Evolutionary conservation across 2,797 vertebrate genomes (phyloP).

Genomic region (Agapornis canus): DNA sequence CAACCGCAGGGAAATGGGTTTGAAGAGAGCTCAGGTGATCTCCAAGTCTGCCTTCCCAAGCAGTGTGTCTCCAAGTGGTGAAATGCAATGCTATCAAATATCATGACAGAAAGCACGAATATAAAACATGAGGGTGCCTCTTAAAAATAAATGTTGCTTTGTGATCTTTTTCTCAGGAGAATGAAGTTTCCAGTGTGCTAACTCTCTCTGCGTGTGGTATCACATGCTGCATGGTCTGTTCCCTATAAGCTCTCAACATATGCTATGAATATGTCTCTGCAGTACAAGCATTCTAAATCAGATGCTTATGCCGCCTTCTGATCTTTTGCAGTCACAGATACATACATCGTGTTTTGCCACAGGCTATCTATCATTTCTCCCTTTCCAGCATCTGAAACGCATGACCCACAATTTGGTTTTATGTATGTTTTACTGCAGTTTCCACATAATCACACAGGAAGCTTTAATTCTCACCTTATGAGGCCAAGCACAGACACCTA

Average conservation of each 20-base stretch:
- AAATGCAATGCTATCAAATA: constrained; percentile 11
- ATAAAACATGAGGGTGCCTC: constrained; percentile 37
- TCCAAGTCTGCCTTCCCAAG: neutral
- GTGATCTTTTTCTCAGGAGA: constrained; percentile 33
- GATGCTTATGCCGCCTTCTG: constrained; percentile 50
- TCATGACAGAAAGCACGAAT: constrained; percentile 14
- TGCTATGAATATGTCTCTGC: constrained; percentile 42
- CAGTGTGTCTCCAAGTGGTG: neutral
- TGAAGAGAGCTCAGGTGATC: neutral
- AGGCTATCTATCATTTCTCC: constrained; percentile 38
- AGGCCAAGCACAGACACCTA: neutral
- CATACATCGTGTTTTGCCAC: constrained; percentile 6
- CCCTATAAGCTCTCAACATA: constrained; percentile 47
- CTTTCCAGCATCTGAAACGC: constrained; percentile 30
- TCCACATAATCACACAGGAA: constrained; percentile 42
- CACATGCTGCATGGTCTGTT: constrained; percentile 30
- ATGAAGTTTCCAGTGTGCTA: constrained; percentile 23
- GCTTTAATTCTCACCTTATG: constrained; percentile 53
- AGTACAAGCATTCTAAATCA: constrained; percentile 48
- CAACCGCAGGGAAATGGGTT: neutral
- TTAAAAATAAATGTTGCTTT: constrained; percentile 43
- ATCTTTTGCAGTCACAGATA: constrained; percentile 46
- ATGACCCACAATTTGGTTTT: neutral
- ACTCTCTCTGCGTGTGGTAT: constrained; percentile 49
- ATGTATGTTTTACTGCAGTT: constrained; percentile 44